Percentiles rank a stretch among this genome's conserved stretches.
These are phyloP conservation scores for Girardinus metallicus DNA, from an alignment of 2,797 vertebrate genomes.

Conservation along the genomic window DNA sequence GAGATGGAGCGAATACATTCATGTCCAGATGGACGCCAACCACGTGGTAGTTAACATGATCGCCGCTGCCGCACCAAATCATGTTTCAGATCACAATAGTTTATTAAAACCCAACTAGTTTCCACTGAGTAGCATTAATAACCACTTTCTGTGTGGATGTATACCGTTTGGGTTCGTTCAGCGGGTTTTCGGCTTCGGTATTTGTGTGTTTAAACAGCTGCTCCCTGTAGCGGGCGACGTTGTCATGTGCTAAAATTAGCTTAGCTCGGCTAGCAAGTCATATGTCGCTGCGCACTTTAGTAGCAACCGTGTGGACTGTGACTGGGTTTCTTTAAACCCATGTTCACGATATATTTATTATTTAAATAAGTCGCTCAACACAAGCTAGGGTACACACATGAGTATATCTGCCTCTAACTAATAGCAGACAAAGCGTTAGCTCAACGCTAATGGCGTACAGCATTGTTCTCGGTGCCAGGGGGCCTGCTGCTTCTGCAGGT, in stretches of 20 bases:
- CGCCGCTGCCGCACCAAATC: constrained; percentile 34
- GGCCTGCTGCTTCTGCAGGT: constrained; percentile 49
- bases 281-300: constrained; percentile 22
- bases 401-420: fast-evolving
- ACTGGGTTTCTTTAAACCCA: fast-evolving
- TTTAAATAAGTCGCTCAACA: too few relatives aligned
- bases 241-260: constrained; percentile 69
- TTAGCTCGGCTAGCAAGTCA: constrained; percentile 52
- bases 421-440: constrained; percentile 8
- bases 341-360: fast-evolving
- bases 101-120: fast-evolving
- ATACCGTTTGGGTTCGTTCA: fast-evolving
- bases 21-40: constrained; percentile 78
- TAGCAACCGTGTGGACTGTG: fast-evolving
- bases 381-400: fast-evolving
- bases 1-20: constrained; percentile 61
- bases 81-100: constrained; percentile 11
- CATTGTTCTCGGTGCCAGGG: constrained; percentile 75
- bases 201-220: constrained; percentile 6
- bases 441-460: constrained; percentile 43
- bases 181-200: neutral
- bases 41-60: constrained; percentile 87
- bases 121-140: fast-evolving
- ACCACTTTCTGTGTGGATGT: fast-evolving
- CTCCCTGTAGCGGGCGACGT: constrained; percentile 39